Evolutionary conservation across 2,113 vertebrate species (phyloP), one percentile per base, ranked within the genome.

Genomic region (Oxygymnocypris stewartii): DNA sequence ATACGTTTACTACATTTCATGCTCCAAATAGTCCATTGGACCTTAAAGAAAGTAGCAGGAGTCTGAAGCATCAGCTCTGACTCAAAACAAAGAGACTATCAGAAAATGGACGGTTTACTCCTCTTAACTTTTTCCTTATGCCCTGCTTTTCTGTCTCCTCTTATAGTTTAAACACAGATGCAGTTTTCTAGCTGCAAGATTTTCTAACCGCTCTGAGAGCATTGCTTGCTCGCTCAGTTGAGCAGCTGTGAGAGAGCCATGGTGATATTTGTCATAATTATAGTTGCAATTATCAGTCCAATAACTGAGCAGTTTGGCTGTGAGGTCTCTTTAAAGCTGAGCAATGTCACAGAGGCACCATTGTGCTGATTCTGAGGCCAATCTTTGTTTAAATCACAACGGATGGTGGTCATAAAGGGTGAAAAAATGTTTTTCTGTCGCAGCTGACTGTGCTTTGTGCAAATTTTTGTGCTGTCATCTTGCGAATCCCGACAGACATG

Each of bases 71-170:
- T 44, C 12, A n/a, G 25, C 54, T 61, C 61, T 42, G 61, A 75
- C 51, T 59, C 59, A 40, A 63, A 77, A 84, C 84, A 87, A 90
- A 86, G 88, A 65, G 59, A 78, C 0, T 67, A 84, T 90, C 88
- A 88, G 51, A 79, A 42, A 85, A 91, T 85, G 86, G 86, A 89
- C 86, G 35, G 84, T 78, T 16, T 28, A 23, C 47, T 79, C 31
- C 63, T 16, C 54, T 84, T 10, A 8, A 14, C 37, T 47, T 82
- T 83, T 67, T 37, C 74, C 63, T 6, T 51, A 42, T 37, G 47
- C 25, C 40, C 10, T 18, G 40, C 28, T n/a, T n/a, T n/a, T n/a
- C n/a, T n/a, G n/a, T n/a, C n/a, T n/a, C n/a, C n/a, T n/a, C n/a
- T n/a, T n/a, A n/a, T n/a, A n/a, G n/a, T n/a, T 37, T 51, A 51